A percentile compares a stretch with the other conserved stretches of the same genome.
Conservation (phyloP, 2,888 invertebrate species). For the Aphrophora alni region DNA sequence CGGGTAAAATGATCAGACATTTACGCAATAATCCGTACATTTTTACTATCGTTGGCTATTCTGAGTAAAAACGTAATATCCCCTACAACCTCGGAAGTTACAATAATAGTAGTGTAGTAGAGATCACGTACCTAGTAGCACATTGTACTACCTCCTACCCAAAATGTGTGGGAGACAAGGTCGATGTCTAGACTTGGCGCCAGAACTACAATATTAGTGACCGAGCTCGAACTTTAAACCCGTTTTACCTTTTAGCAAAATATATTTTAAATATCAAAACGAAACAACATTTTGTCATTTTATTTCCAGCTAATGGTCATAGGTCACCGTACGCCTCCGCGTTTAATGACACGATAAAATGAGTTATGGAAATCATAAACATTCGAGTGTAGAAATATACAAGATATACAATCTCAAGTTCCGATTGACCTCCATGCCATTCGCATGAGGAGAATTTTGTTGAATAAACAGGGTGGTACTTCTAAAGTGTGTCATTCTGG, state of each 20-base stretch:
- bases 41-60: too few relatives aligned
- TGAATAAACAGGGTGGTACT: too few relatives aligned
- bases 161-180: neutral
- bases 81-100: too few relatives aligned
- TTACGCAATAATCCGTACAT: too few relatives aligned
- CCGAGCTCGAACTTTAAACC: neutral
- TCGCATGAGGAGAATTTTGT: too few relatives aligned
- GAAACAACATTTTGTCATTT: neutral
- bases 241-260: neutral
- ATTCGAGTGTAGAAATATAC: neutral
- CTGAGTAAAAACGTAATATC: too few relatives aligned
- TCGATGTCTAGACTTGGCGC: neutral
- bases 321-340: neutral
- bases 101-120: neutral
- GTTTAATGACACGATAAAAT: neutral
- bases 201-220: neutral
- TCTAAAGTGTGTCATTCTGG: too few relatives aligned
- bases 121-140: neutral
- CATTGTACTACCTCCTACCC: neutral
- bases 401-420: neutral
- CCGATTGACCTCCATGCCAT: too few relatives aligned
- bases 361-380: neutral
- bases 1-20: too few relatives aligned
- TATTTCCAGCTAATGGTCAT: neutral
- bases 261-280: neutral